Base-by-base conservation (phyloP, 2,797 vertebrate species). In the Lophotriccus pileatus region DNA sequence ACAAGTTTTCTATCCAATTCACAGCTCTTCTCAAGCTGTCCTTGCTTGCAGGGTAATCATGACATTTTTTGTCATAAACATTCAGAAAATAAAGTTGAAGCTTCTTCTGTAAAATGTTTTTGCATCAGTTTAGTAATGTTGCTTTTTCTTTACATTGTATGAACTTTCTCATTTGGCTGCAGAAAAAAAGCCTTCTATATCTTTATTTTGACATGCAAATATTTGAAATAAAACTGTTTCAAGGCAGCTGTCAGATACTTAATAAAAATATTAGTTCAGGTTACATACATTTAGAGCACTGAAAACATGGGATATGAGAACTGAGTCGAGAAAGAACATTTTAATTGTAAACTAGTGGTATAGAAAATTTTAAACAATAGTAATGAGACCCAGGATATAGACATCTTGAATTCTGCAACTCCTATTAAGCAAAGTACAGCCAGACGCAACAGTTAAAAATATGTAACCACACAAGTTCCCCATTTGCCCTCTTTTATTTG, bases 401-500 rank as follows among this genome's bases (percentile, higher is more conserved):
- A 94, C 94, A 95, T 96, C 93, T 96, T 95, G 93, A 95, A 95
- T 95, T 89, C 83, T 94, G 79, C 86, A 96, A 50, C 41, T 56
- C 49, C 79, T 94, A 53, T 95, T 94, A 96, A 95, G 78, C 76
- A 95, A 93, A 95, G 85, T 92, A 89, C 82, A 91, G 93, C 93
- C 93, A 95, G 94, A 94, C 88, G 41, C 64, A 96, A 87, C 94
- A 93, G 91, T 97, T 97, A 92, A 95, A 97, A 93, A 96, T 95
- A 96, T 60, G 66, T 93, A 95, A 89, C 91, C 82, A 94, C 96
- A 96, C 90, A 91, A 95, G 96, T 93, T 96, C 87, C 78, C 94
- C 85, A 96, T 96, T 96, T 97, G 93, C 96, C 91, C 75, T 86
- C 90, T 95, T 97, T 96, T 96, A 96, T 97, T 97, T 95, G 95